A percentile compares a stretch with the other conserved stretches of the same genome.
Conservation (phyloP, 2,888 invertebrate genomes). For the Hirtodrosophila alboralis region DNA sequence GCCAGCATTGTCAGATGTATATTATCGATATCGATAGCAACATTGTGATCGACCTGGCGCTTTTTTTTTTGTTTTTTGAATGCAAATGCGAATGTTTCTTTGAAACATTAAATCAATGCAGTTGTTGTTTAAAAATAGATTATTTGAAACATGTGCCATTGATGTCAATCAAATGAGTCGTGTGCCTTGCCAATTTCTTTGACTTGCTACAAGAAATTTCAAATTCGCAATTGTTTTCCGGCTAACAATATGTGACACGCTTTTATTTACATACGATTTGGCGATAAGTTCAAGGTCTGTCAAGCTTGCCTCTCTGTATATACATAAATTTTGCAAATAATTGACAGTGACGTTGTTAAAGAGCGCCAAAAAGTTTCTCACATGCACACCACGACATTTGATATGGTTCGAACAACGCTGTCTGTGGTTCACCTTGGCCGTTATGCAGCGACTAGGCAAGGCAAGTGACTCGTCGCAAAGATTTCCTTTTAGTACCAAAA, state of each 20-base stretch:
- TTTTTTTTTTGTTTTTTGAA: conserved; percentile 1
- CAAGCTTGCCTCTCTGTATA: conserved; percentile 1
- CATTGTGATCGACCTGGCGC: conserved; percentile 16
- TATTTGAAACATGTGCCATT: conserved; percentile 16
- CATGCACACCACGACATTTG: conserved; percentile 61
- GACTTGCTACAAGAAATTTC: conserved; percentile 19
- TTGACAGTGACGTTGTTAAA: conserved; percentile 61
- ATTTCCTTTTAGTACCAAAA: conserved; percentile 70
- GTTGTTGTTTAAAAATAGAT: conserved; percentile 43
- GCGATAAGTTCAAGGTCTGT: conserved; percentile 67
- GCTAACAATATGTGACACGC: conserved; percentile 33
- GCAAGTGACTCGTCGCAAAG: conserved; percentile 71
- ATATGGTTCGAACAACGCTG: conserved; percentile 48
- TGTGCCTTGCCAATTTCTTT: conserved; percentile 51
- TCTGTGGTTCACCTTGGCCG: conserved; percentile 72
- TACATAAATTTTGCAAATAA: conserved; percentile 30
- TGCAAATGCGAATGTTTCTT: neutral
- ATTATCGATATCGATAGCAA: conserved; percentile 14
- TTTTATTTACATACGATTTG: conserved; percentile 57
- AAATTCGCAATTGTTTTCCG: conserved; percentile 59
- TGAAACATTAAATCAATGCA: conserved; percentile 18
- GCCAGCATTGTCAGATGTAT: neutral
- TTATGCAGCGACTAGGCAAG: conserved; percentile 58
- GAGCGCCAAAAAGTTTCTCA: conserved; percentile 65
- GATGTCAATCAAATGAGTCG: conserved; percentile 38